Conservation (phyloP, 2,888 invertebrate genomes). For the Caenorhabditis doughertyi region DNA sequence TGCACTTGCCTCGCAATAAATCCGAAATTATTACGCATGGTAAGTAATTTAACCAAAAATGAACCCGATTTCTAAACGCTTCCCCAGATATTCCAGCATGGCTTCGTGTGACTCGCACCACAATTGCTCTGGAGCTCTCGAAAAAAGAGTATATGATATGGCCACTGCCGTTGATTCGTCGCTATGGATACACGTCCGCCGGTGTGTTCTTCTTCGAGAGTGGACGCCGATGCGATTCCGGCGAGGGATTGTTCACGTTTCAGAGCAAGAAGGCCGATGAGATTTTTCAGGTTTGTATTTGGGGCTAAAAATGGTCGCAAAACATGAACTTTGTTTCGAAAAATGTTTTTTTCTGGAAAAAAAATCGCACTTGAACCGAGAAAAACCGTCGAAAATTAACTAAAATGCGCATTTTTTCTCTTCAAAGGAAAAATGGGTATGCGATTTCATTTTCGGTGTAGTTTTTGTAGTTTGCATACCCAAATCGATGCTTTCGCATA, state of each 20-base stretch:
- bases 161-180: conserved; percentile 78
- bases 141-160: conserved; percentile 74
- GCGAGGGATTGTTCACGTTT: conserved; percentile 81
- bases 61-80: too few species aligned
- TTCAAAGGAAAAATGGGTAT: too few species aligned
- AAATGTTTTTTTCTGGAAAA: not conserved
- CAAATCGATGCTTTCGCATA: too few species aligned
- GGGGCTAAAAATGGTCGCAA: not conserved
- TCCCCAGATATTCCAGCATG: conserved; percentile 74
- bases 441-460: too few species aligned
- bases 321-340: not conserved
- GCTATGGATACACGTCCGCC: conserved; percentile 80
- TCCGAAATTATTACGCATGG: conserved; percentile 52
- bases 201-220: conserved; percentile 81
- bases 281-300: conserved; percentile 76
- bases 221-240: conserved; percentile 79
- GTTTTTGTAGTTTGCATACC: too few species aligned
- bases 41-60: conserved; percentile 1
- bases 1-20: conserved; percentile 54
- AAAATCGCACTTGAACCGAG: too few species aligned
- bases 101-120: conserved; percentile 63
- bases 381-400: too few species aligned
- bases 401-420: too few species aligned
- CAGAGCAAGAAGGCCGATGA: conserved; percentile 80
- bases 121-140: conserved; percentile 74